A percentile compares a stretch with the other conserved stretches of the same genome.
Conservation (phyloP, 64 coral and sea anemone genomes). For the Dendronephthya gigantea region DNA sequence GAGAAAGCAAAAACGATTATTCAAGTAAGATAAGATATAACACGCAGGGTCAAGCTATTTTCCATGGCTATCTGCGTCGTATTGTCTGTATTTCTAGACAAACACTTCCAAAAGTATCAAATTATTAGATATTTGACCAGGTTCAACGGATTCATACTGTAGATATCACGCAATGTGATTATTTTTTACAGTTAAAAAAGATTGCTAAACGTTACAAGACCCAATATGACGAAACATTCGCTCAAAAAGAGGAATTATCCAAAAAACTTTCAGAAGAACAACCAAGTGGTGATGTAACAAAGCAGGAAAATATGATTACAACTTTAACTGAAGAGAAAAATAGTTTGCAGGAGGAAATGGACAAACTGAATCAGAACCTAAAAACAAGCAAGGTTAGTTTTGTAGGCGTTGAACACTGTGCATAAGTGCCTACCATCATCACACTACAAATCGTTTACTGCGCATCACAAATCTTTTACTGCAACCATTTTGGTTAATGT, state of each 20-base stretch:
- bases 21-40: not conserved
- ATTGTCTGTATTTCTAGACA: too few relatives aligned
- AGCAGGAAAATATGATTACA: not conserved
- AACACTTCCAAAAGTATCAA: too few relatives aligned
- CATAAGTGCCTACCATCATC: too few relatives aligned
- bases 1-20: not conserved
- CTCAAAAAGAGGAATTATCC: not conserved
- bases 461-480: too few relatives aligned
- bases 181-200: not conserved
- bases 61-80: too few relatives aligned
- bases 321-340: slow-evolving; percentile 11
- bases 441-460: too few relatives aligned
- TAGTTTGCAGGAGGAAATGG: not conserved
- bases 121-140: too few relatives aligned
- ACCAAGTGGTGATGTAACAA: not conserved
- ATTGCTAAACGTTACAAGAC: slow-evolving; percentile 13
- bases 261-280: not conserved
- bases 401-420: too few relatives aligned
- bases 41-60: not conserved
- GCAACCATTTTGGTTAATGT: too few relatives aligned
- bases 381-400: not conserved
- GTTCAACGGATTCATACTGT: not conserved
- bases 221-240: not conserved
- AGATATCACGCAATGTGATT: not conserved
- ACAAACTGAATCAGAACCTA: not conserved